Evolutionary conservation across 1,140 invertebrate genomes (phyloP).

Genomic region (Ceratosolen fusciceps): DNA sequence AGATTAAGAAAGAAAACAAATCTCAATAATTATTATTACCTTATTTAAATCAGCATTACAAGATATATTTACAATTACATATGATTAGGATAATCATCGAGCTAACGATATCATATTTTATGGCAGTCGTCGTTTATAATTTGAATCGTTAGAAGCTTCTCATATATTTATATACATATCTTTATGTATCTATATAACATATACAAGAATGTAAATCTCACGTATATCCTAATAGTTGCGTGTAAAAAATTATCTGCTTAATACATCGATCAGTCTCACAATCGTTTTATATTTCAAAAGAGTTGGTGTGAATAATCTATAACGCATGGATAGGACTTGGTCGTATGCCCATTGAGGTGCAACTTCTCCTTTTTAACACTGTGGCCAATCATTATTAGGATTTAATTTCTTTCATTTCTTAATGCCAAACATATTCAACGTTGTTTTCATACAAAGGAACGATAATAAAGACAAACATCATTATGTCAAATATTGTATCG

Average conservation of each 20-base stretch:
- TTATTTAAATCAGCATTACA: constrained; percentile 45
- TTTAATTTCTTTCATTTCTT: neutral
- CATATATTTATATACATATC: constrained; percentile 55
- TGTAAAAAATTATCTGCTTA: constrained; percentile 66
- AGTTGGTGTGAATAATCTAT: constrained; percentile 50
- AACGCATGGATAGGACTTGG: constrained; percentile 36
- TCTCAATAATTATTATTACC: constrained; percentile 53
- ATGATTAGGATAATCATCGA: constrained; percentile 61
- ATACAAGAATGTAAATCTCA: constrained; percentile 59
- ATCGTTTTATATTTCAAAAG: constrained; percentile 58
- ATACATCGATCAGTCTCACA: constrained; percentile 71
- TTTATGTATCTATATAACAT: constrained; percentile 36
- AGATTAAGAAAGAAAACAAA: constrained; percentile 26
- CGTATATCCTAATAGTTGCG: constrained; percentile 63
- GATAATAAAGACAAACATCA: neutral
- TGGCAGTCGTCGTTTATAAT: constrained; percentile 64
- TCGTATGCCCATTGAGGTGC: constrained; percentile 46
- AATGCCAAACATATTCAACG: neutral
- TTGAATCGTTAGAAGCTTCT: constrained; percentile 56
- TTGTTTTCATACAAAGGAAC: neutral
- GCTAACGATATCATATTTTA: constrained; percentile 67
- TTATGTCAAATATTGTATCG: neutral
- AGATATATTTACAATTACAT: constrained; percentile 56
- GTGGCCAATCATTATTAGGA: constrained; percentile 22
- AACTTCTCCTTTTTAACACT: constrained; percentile 41